Conservation (phyloP, 1,140 invertebrate species). For the Tetramorium alpestre region DNA sequence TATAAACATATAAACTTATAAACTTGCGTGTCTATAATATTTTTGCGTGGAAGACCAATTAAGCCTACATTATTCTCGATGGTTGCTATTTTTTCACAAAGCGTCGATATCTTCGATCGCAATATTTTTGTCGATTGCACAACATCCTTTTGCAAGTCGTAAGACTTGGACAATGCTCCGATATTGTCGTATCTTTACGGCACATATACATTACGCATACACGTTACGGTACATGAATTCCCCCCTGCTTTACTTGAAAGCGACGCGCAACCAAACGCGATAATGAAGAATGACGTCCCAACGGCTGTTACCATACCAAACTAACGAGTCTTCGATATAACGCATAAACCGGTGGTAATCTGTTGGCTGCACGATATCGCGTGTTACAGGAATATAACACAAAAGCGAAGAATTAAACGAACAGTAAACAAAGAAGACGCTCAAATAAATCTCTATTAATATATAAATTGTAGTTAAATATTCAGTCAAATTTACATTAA, state of each 20-base stretch:
- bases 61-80: not conserved
- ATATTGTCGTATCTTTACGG: not conserved
- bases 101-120: not conserved
- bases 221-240: not conserved
- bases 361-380: slow-evolving; percentile 55
- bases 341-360: slow-evolving; percentile 48
- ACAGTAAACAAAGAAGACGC: slow-evolving; percentile 72
- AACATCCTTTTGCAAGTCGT: slow-evolving; percentile 8
- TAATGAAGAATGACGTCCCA: slow-evolving; percentile 66
- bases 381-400: slow-evolving; percentile 49
- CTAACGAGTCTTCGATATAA: slow-evolving; percentile 56
- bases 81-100: not conserved
- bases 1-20: not conserved
- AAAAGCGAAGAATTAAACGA: slow-evolving; percentile 72
- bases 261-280: slow-evolving; percentile 63
- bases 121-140: slow-evolving; percentile 23
- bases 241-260: slow-evolving; percentile 16
- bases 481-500: slow-evolving; percentile 86
- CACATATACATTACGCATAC: not conserved
- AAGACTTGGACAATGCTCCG: not conserved
- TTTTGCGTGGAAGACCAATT: slow-evolving; percentile 18
- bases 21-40: not conserved
- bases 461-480: slow-evolving; percentile 86
- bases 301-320: slow-evolving; percentile 4
- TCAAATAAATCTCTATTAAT: slow-evolving; percentile 85